These are phyloP conservation scores for Cirrhinus molitorella DNA, from an alignment of 2,797 vertebrate species.

Conservation along the genomic window DNA sequence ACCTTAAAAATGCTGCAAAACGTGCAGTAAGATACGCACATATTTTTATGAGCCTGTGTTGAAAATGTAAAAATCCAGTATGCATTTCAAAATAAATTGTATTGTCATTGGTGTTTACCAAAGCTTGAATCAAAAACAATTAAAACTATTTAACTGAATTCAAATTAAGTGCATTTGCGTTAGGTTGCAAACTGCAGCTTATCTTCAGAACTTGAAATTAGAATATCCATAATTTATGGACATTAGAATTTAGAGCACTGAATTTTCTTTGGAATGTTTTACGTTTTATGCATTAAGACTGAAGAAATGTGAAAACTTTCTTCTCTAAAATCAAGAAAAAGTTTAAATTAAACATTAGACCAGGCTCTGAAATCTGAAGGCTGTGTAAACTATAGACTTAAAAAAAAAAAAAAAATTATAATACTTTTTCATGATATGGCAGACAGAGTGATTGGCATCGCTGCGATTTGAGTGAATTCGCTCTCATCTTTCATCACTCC, in stretches of 20 bases:
- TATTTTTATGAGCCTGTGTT: no score
- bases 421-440: neutral
- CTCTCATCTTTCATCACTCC: constrained; percentile 33
- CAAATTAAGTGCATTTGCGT: neutral
- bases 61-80: neutral
- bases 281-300: neutral
- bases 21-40: no score
- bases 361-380: neutral
- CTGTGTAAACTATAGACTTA: neutral
- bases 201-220: neutral
- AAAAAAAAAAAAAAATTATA: neutral
- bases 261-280: neutral
- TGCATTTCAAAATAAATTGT: neutral
- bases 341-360: constrained; percentile 1
- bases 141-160: neutral
- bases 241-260: neutral
- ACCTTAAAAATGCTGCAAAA: no score
- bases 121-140: neutral
- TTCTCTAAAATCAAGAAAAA: neutral
- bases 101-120: neutral
- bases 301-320: neutral
- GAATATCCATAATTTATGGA: neutral
- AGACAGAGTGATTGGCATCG: neutral
- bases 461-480: neutral
- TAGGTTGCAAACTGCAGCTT: no score